Evolutionary conservation across 2,888 invertebrate species (phyloP).

Genomic region (Suillia variegata): DNA sequence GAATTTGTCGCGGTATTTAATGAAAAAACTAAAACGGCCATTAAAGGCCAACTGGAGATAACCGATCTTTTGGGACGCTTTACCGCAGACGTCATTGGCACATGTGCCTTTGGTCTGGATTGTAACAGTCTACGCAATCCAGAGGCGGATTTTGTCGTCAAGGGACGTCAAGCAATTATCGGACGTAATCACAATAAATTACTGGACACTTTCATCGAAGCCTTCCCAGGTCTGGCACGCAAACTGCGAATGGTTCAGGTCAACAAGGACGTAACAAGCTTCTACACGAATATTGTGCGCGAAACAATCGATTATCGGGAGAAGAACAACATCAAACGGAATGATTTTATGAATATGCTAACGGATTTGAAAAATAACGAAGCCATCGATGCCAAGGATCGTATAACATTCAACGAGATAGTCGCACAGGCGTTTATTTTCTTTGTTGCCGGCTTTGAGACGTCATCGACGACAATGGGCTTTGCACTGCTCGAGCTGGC

Average conservation of each 20-base stretch:
- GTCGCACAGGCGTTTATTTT: conserved; percentile 63
- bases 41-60: conserved; percentile 46
- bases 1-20: conserved; percentile 21
- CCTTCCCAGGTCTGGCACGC: conserved; percentile 37
- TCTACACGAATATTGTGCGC: conserved; percentile 48
- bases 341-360: conserved; percentile 63
- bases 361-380: conserved; percentile 53
- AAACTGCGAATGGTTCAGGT: conserved; percentile 36
- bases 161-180: conserved; percentile 38
- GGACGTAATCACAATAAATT: conserved; percentile 29
- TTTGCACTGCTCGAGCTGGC: conserved; percentile 52
- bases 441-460: conserved; percentile 65
- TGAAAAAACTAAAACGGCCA: too few relatives aligned
- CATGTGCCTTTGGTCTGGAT: conserved; percentile 60
- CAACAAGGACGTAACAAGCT: conserved; percentile 39
- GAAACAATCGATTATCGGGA: conserved; percentile 57
- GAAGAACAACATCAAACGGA: conserved; percentile 45
- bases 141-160: conserved; percentile 47
- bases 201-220: conserved; percentile 34
- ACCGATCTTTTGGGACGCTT: conserved; percentile 56
- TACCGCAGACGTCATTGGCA: conserved; percentile 62
- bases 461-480: conserved; percentile 66
- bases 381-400: conserved; percentile 24
- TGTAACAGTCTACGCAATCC: conserved; percentile 56
- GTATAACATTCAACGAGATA: conserved; percentile 58